phyloP scores from a whole-genome alignment of 2,888 invertebrate species.

The Agapostemon virescens region DNA sequence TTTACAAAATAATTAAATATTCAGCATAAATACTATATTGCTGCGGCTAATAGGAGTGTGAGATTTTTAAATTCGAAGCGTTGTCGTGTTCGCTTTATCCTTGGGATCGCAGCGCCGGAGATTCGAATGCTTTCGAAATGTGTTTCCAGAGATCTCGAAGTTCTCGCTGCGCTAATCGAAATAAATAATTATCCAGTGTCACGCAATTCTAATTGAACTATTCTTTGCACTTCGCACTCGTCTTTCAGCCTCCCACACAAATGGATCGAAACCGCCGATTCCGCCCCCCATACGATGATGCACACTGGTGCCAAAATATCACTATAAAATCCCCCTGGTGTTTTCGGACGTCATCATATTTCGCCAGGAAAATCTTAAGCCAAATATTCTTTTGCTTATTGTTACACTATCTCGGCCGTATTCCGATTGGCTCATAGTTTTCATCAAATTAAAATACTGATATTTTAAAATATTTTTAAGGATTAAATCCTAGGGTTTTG shows the following conservation, averaged over 20 bases:
- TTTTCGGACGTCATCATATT: background rate
- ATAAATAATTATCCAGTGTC: background rate
- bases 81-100: conserved; percentile 9
- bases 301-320: conserved; percentile 28
- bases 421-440: too few species aligned
- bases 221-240: conserved; percentile 18
- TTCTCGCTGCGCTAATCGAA: background rate
- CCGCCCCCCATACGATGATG: conserved; percentile 59
- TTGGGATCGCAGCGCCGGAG: background rate
- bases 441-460: too few species aligned
- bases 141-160: background rate
- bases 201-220: conserved; percentile 13
- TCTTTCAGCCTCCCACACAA: conserved; percentile 38
- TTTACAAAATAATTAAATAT: conserved; percentile 13
- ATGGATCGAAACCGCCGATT: conserved; percentile 66
- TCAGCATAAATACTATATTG: conserved; percentile 24
- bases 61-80: conserved; percentile 10
- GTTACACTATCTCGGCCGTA: too few species aligned
- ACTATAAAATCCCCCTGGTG: conserved; percentile 10
- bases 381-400: too few species aligned
- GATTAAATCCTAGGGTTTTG: background rate
- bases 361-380: too few species aligned
- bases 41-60: background rate
- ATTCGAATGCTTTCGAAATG: background rate
- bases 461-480: too few species aligned